Evolutionary conservation across 2,888 invertebrate genomes (phyloP), one percentile per base, ranked within the genome.

Genomic region (Idaea aversata): DNA sequence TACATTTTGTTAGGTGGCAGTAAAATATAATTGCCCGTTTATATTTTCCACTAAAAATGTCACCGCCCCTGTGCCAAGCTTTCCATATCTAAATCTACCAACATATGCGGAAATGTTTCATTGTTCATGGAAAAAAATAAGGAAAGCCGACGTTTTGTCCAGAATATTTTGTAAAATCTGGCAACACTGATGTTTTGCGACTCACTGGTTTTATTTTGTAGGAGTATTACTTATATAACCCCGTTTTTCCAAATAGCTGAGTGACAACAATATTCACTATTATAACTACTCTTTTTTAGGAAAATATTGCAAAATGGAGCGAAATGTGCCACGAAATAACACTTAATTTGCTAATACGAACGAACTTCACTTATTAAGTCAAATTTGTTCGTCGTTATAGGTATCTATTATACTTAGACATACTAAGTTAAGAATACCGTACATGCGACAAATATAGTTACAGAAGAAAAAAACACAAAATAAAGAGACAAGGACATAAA

Each of bases 81-180:
- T 47, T 13, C 7, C 47, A 13, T 13, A 47, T 47, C 47, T 47
- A 47, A 47, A 47, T 47, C 47, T 47, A 47, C 5, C 47, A 47
- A 47, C 47, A 13, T 47, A 47, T 5, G 5, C 58, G 59, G 34
- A 34, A 13, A 59, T 34, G 59, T 59, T 59, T 25, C 59, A 16
- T 59, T 59, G 34, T 59, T 16, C 34, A 6, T 34, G 25, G 34
- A 59, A 10, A 59, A 59, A 59, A 34, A 59, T 10, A 59, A 25
- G 34, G 10, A 16, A 25, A 25, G 15, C 15, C 16, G 58, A 5
- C 16, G 58, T 59, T 59, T 59, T 59, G 5, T 25, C 7, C 34
- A 25, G 34, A 59, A 59, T 59, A 59, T 59, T 59, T 34, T 34
- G 59, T 59, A 34, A 25, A 59, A 59, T 25, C 59, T 59, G 59